phyloP scores from a whole-genome alignment of 2,113 vertebrate species.

The Octodon degus region DNA sequence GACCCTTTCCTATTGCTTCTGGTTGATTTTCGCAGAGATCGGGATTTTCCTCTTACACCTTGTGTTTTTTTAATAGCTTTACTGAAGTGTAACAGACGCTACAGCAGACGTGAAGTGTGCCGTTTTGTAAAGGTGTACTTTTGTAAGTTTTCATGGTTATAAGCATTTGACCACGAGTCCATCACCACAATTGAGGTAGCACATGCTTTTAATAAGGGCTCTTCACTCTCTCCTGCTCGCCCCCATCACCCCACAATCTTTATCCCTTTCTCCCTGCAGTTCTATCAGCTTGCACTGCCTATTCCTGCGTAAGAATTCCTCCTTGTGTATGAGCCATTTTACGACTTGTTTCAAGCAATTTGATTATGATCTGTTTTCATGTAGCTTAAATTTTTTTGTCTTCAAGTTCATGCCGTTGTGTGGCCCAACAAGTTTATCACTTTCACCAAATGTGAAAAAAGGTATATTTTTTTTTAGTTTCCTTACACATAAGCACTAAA shows the following conservation, averaged over 20 bases:
- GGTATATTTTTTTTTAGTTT: slow-evolving; percentile 4
- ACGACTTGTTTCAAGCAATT: not conserved
- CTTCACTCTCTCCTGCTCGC: not conserved
- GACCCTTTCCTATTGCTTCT: not conserved
- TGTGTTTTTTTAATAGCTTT: not conserved
- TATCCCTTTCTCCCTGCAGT: not conserved
- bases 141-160: not conserved
- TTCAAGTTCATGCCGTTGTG: not conserved
- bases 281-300: not conserved
- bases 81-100: not conserved
- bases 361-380: not conserved
- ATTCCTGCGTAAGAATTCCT: not conserved
- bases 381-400: not conserved
- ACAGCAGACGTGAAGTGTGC: not conserved
- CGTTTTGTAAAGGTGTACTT: not conserved
- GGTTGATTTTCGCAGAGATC: not conserved
- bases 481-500: not conserved
- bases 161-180: not conserved
- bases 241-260: not conserved
- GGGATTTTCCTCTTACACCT: not conserved
- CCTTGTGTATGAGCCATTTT: not conserved
- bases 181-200: not conserved
- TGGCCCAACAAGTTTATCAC: not conserved
- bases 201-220: not conserved
- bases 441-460: slow-evolving; percentile 18